Conservation (phyloP, 2,113 vertebrate species). For the Apus apus region DNA sequence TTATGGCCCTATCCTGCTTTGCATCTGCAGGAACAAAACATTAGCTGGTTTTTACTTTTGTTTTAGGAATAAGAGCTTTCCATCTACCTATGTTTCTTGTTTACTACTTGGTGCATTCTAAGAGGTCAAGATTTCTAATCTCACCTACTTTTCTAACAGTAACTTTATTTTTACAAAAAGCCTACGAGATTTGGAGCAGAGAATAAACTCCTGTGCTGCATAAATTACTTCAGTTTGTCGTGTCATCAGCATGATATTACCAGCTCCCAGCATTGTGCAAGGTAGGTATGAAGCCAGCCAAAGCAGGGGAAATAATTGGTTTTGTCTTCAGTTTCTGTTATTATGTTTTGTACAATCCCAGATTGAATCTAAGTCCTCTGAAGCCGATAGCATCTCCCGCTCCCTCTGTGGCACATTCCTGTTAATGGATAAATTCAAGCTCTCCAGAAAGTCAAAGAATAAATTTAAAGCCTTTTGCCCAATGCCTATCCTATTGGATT, state of each 20-base stretch:
- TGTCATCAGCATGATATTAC: neutral
- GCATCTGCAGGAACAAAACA: conserved; percentile 13
- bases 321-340: conserved; percentile 14
- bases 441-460: conserved; percentile 80
- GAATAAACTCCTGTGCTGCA: neutral
- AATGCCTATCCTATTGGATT: conserved; percentile 87
- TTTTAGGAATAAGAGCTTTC: neutral
- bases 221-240: neutral
- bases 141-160: neutral
- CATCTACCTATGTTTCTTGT: neutral
- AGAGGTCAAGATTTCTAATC: neutral
- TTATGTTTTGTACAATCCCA: conserved; percentile 42
- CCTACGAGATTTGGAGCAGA: neutral
- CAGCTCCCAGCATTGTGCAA: neutral
- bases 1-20: conserved; percentile 67
- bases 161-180: neutral
- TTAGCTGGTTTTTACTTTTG: neutral
- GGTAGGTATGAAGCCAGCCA: neutral
- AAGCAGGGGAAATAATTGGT: neutral
- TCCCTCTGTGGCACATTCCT: conserved; percentile 74
- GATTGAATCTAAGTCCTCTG: conserved; percentile 71
- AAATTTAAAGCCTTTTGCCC: conserved; percentile 81
- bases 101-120: neutral
- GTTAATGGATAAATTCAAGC: conserved; percentile 80
- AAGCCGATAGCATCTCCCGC: conserved; percentile 78